phyloP scores from a whole-genome alignment of 2,113 vertebrate species.

The Oriolus oriolus region DNA sequence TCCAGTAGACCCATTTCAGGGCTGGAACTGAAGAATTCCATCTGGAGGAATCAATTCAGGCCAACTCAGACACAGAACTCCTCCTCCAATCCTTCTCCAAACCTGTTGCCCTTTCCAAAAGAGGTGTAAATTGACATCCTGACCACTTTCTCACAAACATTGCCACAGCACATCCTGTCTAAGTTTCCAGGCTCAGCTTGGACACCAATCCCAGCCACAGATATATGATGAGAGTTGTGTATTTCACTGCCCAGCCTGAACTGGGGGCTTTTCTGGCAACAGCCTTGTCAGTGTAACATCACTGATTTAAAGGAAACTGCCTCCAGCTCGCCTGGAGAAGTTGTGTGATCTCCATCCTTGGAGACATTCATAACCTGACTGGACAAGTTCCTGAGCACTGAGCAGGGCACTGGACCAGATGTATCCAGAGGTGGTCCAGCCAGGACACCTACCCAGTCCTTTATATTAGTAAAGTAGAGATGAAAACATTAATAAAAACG shows the following conservation, averaged over 20 bases:
- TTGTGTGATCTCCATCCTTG: not conserved
- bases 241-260: not conserved
- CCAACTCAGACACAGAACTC: not conserved
- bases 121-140: not conserved
- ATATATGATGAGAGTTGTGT: rapidly evolving
- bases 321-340: not conserved
- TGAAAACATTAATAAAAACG: not conserved
- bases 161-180: not conserved
- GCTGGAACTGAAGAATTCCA: not conserved
- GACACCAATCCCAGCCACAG: not conserved
- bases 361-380: not conserved
- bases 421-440: not conserved
- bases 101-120: not conserved
- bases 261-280: not conserved
- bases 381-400: not conserved
- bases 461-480: not conserved
- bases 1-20: not conserved
- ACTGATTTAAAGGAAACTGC: not conserved
- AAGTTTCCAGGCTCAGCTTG: not conserved
- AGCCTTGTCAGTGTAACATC: not conserved
- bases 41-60: not conserved
- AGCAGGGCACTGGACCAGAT: not conserved
- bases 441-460: not conserved
- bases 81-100: not conserved
- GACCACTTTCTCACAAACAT: not conserved